These are phyloP conservation scores for Hartigia nigra DNA, from an alignment of 2,888 invertebrate species.

Conservation along the genomic window DNA sequence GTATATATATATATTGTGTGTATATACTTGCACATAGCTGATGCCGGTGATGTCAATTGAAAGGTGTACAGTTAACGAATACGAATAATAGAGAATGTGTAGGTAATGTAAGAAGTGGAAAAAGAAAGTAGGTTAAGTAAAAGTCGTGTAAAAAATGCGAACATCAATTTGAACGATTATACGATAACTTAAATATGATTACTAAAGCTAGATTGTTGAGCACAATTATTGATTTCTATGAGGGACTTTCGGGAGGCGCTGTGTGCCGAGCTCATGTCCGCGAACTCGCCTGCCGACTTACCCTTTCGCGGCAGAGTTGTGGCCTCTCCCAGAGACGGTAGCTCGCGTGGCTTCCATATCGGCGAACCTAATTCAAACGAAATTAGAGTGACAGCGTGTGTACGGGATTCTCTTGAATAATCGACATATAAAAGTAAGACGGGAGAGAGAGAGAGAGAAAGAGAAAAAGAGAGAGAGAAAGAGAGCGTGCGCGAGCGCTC, in stretches of 20 bases:
- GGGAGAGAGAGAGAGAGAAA: not conserved
- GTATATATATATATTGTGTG: not conserved
- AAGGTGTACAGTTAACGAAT: not conserved
- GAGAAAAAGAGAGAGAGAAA: not conserved
- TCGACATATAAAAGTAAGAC: slow-evolving; percentile 4
- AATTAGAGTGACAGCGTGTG: not conserved
- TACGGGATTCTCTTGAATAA: slow-evolving; percentile 22
- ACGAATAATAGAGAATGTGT: not conserved
- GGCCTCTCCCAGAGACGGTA: slow-evolving; percentile 71
- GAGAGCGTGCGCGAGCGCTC: not conserved
- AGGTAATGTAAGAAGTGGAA: not conserved
- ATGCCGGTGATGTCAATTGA: not conserved
- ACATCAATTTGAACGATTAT: too few species aligned
- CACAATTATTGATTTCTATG: slow-evolving; percentile 68
- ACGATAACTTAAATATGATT: slow-evolving; percentile 64
- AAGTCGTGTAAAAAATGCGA: not conserved
- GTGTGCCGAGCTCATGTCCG: slow-evolving; percentile 68
- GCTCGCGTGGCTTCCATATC: slow-evolving; percentile 97
- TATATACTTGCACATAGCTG: not conserved
- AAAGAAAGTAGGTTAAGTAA: not conserved
- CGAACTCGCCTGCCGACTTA: slow-evolving; percentile 64
- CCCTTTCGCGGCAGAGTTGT: slow-evolving; percentile 75
- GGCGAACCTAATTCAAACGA: slow-evolving; percentile 78
- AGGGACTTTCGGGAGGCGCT: slow-evolving; percentile 72
- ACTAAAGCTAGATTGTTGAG: slow-evolving; percentile 65